These are phyloP conservation scores for Trachythela sp. DNA, from an alignment of 64 coral and sea anemone genomes.

Conservation along the genomic window DNA sequence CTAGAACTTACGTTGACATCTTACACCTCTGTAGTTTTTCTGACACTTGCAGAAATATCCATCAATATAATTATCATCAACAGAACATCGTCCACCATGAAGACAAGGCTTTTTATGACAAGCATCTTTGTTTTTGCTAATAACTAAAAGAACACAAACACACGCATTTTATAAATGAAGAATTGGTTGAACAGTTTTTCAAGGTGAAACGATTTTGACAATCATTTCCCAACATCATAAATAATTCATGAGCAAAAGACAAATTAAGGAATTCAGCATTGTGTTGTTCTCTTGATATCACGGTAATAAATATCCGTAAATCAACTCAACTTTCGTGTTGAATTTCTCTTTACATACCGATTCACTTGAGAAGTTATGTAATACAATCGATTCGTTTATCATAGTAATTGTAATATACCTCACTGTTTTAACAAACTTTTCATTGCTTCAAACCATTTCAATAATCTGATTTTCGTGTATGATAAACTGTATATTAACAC, in stretches of 20 bases:
- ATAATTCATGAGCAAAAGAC: background rate
- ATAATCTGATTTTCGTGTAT: too few species aligned
- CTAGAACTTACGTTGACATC: constrained; percentile 60
- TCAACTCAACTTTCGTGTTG: too few species aligned
- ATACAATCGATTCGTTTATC: too few species aligned
- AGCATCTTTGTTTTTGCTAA: background rate
- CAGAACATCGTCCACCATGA: constrained; percentile 56
- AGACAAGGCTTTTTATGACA: constrained; percentile 35
- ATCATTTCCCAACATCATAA: background rate
- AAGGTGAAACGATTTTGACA: background rate
- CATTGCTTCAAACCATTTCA: background rate
- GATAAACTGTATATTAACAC: too few species aligned
- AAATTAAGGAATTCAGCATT: background rate
- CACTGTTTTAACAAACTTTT: background rate
- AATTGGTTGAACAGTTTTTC: background rate
- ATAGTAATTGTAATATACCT: background rate
- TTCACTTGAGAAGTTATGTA: too few species aligned
- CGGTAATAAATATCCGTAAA: too few species aligned
- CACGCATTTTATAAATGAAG: background rate
- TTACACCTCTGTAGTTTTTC: constrained; percentile 68
- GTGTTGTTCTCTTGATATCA: background rate
- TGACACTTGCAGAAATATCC: constrained; percentile 73
- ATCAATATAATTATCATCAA: constrained; percentile 60
- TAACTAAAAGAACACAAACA: background rate
- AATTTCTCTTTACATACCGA: background rate